phyloP scores from a whole-genome alignment of 2,113 vertebrate species.

The Trachemys scripta region DNA sequence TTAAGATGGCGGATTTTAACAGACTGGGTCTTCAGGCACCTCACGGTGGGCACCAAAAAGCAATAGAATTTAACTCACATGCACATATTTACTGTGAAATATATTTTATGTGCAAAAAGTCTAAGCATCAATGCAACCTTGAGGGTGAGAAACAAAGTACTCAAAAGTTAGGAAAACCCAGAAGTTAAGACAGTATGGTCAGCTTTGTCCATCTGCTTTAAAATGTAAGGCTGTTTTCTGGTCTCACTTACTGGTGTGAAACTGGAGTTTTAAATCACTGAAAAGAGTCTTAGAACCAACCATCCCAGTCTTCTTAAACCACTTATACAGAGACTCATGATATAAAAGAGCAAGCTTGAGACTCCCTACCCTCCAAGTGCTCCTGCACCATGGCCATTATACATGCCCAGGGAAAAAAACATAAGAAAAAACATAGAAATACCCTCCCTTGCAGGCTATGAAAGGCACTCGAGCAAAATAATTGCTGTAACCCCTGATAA shows the following conservation, averaged over 20 bases:
- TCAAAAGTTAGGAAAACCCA: neutral
- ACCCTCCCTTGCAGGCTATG: neutral
- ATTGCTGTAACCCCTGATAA: neutral
- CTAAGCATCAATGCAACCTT: neutral
- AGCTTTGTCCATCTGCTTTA: neutral
- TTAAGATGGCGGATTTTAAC: neutral
- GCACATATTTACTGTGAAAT: neutral
- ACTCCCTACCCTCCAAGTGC: neutral
- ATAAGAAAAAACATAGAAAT: neutral
- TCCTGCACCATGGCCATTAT: accelerated
- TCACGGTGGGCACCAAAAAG: neutral
- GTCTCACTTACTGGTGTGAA: neutral
- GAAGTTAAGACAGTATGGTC: neutral
- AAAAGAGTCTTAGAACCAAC: neutral
- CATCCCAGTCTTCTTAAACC: neutral
- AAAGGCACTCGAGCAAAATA: neutral
- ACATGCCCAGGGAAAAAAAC: neutral
- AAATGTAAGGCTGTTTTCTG: neutral
- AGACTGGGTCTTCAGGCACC: neutral
- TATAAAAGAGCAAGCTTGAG: neutral
- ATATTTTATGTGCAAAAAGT: neutral
- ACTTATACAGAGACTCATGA: neutral
- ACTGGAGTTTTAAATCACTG: neutral
- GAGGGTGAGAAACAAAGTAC: neutral
- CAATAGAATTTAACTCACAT: neutral